These are phyloP conservation scores for Clupea harengus DNA, from an alignment of 2,113 vertebrate genomes.

Conservation along the genomic window DNA sequence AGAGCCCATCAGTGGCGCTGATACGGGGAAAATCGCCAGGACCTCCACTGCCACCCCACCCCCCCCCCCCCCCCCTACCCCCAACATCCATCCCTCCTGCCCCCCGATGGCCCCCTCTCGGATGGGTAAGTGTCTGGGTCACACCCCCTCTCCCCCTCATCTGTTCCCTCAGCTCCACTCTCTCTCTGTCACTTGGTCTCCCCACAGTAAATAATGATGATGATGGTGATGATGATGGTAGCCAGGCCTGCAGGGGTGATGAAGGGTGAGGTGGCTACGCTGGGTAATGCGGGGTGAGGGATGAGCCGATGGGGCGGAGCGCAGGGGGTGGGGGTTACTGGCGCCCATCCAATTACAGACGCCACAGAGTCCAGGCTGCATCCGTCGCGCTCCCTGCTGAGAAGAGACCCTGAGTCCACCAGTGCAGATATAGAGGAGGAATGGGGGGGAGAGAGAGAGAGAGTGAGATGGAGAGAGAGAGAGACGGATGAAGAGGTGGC, in stretches of 20 bases:
- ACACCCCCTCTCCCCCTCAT: neutral
- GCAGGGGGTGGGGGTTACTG: neutral
- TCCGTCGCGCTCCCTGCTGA: neutral
- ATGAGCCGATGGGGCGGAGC: neutral
- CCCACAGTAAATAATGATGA: slow-evolving; percentile 34
- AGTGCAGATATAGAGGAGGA: neutral
- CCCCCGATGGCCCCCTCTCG: neutral
- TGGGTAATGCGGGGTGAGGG: slow-evolving; percentile 20
- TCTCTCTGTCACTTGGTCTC: neutral
- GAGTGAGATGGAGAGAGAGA: neutral
- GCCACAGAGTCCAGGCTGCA: neutral
- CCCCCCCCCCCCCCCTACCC: neutral
- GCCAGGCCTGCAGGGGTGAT: slow-evolving; percentile 16
- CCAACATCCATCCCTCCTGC: too few relatives aligned
- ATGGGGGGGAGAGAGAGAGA: neutral
- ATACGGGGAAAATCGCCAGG: slow-evolving; percentile 36
- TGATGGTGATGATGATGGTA: slow-evolving; percentile 17
- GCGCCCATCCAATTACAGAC: neutral
- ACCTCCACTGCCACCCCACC: neutral
- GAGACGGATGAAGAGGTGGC: neutral
- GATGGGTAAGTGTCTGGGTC: neutral
- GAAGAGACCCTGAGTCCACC: neutral
- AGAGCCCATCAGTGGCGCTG: slow-evolving; percentile 41
- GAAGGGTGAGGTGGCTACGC: slow-evolving; percentile 20
- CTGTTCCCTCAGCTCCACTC: neutral